A percentile compares a stretch with the other conserved stretches of the same genome.
These are phyloP conservation scores for Microctenopoma steveboyesi DNA, from an alignment of 2,797 vertebrate genomes.

Conservation along the genomic window DNA sequence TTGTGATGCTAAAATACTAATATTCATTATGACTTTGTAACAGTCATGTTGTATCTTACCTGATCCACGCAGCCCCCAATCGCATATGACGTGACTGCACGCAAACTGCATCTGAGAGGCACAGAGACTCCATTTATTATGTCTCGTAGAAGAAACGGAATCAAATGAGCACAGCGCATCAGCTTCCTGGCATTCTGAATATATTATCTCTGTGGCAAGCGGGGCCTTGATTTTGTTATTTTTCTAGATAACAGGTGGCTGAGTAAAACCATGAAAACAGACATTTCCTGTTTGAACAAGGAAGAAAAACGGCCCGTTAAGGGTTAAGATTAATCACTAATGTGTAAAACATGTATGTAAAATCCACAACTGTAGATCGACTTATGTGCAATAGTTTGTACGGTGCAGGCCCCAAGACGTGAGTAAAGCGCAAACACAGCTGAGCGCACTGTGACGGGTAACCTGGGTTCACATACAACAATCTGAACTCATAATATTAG, in stretches of 20 bases:
- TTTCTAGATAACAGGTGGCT: conserved; percentile 44
- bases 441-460: too few relatives aligned
- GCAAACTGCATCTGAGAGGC: conserved; percentile 81
- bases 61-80: conserved; percentile 70
- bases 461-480: not conserved
- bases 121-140: not conserved
- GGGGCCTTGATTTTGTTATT: conserved; percentile 20
- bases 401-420: too few relatives aligned
- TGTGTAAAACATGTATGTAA: not conserved
- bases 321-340: accelerated
- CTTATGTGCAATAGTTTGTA: not conserved
- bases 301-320: not conserved
- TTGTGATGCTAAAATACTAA: too few relatives aligned
- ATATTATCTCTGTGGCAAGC: not conserved
- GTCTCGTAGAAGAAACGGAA: not conserved
- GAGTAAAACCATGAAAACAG: conserved; percentile 41
- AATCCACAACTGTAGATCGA: not conserved
- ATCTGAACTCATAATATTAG: too few relatives aligned
- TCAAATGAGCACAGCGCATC: not conserved
- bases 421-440: too few relatives aligned
- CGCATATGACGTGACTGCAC: conserved; percentile 83
- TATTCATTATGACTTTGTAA: too few relatives aligned
- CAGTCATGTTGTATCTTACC: conserved; percentile 35
- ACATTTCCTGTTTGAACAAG: conserved; percentile 56
- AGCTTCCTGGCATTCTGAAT: conserved; percentile 29